Base-by-base conservation (phyloP, 2,888 invertebrate genomes). In the Trissolcus brochymenae region DNA sequence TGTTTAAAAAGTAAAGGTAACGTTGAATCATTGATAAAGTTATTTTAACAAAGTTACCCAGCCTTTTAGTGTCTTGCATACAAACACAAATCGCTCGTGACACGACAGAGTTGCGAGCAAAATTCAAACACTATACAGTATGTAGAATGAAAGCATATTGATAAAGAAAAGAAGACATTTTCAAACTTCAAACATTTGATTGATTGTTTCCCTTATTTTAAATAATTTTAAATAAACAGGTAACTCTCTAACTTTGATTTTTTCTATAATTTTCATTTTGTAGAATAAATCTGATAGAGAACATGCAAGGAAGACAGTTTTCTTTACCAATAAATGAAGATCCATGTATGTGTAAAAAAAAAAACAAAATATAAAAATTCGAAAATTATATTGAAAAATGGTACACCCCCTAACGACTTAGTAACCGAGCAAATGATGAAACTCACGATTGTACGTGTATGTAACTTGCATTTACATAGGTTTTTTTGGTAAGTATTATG, bases 291-390 rank as follows among this genome's bases (percentile, higher is more conserved):
- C 2, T 35, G 29, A 53, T n/a, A 46, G 43, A 17, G 50, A 17
- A 53, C 55, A 65, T 56, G 55, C 56, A 66, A 29, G 25, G 29
- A 59, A 16, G 46, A 56, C 56, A 57, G 56, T 50, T 71, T 64
- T 62, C 71, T 72, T 72, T 72, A 53, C 59, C 59, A 72, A 72
- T 72, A 59, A 14, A 40, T 2, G 50, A 57, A 57, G 51, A 35
- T 35, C 35, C 35, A 71, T 71, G 62, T 43, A 56, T 29, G 54
- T n/a, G 14, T 57, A 46, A 29, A 62, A 17, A 60, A 41, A 70
- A 6, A 57, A 57, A 11, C 7, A 57, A 57, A 11, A 7, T 11
- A 9, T 35, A 11, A 1, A 35, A 35, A 35, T 35, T 29, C 4
- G 29, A 35, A 25, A 35, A 35, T 35, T 1, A 35, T 6, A 25